Evolutionary conservation across 2,888 invertebrate genomes (phyloP).

Genomic region (Metacarcinus magister): DNA sequence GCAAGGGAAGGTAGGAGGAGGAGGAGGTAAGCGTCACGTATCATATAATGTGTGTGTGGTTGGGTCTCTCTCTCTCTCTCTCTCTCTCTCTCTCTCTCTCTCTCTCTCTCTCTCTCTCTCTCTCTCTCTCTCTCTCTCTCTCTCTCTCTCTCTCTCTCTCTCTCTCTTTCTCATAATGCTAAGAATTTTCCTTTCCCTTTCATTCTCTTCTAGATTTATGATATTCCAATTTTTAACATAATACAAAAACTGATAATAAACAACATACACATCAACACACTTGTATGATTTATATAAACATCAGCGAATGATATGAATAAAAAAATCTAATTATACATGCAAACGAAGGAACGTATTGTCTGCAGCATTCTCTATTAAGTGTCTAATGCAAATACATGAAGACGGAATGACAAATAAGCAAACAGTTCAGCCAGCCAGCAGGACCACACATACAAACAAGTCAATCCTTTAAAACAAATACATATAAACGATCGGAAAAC

Average conservation of each 20-base stretch:
- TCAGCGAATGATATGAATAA: no score
- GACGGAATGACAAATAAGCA: background rate
- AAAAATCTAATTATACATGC: no score
- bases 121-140: background rate
- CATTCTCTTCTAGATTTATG: background rate
- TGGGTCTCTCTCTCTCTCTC: background rate
- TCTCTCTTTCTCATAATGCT: background rate
- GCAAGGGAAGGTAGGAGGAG: background rate
- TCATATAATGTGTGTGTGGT: slow-evolving; percentile 38
- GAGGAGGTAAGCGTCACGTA: background rate
- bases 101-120: background rate
- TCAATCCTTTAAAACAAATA: background rate
- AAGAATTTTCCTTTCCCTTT: background rate
- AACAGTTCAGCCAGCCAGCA: background rate
- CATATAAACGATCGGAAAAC: background rate
- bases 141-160: background rate
- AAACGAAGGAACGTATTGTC: no score
- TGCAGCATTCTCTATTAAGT: no score
- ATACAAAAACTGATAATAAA: no score
- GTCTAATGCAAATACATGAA: background rate
- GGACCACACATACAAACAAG: background rate
- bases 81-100: background rate
- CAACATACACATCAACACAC: no score
- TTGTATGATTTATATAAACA: no score
- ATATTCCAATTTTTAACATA: no score